Base-by-base conservation (phyloP, 1,140 invertebrate species). In the Bilobella aurantiaca region DNA sequence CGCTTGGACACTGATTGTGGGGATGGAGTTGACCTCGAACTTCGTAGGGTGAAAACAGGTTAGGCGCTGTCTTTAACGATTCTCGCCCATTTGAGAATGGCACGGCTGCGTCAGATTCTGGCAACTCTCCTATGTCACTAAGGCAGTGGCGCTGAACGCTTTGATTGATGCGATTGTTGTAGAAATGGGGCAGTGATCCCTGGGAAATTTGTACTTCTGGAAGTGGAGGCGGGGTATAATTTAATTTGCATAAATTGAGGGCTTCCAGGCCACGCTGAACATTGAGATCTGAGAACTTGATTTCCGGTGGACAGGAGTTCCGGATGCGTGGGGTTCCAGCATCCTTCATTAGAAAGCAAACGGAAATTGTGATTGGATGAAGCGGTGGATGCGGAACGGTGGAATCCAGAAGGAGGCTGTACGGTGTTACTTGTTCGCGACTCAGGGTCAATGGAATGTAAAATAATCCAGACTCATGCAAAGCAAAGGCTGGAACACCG, bases 361-460 rank as follows among this genome's bases (percentile, higher is more conserved):
- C 91, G 73, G 88, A 90, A 66, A 94, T 93, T 23, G 89, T 91
- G 59, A 96, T 87, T 1, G 92, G 92, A 80, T 96, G 92, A 21
- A 94, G 81, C 8, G 90, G 83, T 3, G 84, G 81, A 12, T 85
- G 80, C 1, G 83, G 61, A 21, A 31, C 21, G 12, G 62, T 65
- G 18, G 47, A 2, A 58, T 65, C 57, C 49, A 49, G 8, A 57
- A 80, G 82, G 8, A 81, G 81, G 1, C 91, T 77, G 69, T 86
- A 85, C 0, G 88, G 86, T 66, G 86, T 77, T 21, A 95, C 76
- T 18, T 87, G 78, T 21, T 86, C 81, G 58, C 87, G 85, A 69
- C 93, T 90, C 18, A 96, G 82, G n/a, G 89, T 90, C 47, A 95
- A 76, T 2, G 93, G 93, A 58, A 96, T 83, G 76, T 96, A 96